Evolutionary conservation across 2,113 vertebrate genomes (phyloP).

Genomic region (Microtus richardsoni): DNA sequence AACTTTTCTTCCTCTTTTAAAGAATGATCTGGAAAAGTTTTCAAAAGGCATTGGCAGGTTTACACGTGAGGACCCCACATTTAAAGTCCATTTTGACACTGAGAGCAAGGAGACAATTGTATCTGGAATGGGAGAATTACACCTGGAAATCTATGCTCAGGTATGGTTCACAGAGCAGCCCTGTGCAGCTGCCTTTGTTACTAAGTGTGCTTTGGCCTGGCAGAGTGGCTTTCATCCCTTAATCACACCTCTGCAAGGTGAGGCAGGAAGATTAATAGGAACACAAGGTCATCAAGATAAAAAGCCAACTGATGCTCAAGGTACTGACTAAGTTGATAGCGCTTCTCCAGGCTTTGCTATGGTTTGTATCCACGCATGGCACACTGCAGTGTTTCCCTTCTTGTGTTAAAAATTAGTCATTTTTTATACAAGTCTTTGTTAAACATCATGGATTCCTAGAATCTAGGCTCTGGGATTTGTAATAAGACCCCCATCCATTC

Average conservation of each 20-base stretch:
- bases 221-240: not conserved
- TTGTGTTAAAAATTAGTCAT: not conserved
- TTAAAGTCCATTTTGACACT: constrained; percentile 90
- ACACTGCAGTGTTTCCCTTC: not conserved
- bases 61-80: constrained; percentile 97
- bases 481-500: not conserved
- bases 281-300: not conserved
- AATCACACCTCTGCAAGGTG: too few species aligned
- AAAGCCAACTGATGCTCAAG: not conserved
- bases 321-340: not conserved
- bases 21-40: constrained; percentile 98
- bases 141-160: constrained; percentile 98
- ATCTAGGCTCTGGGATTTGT: not conserved
- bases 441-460: not conserved
- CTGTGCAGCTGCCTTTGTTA: not conserved
- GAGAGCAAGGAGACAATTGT: constrained; percentile 98
- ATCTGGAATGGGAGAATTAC: constrained; percentile 98
- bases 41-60: constrained; percentile 97
- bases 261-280: not conserved
- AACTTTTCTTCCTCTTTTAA: constrained; percentile 35
- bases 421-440: constrained; percentile 22
- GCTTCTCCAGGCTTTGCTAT: not conserved
- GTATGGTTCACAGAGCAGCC: constrained; percentile 80
- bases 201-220: not conserved
- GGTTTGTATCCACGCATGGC: not conserved